These are phyloP conservation scores for Rhamphomyia laevipes DNA, from an alignment of 2,888 invertebrate species.

Conservation along the genomic window DNA sequence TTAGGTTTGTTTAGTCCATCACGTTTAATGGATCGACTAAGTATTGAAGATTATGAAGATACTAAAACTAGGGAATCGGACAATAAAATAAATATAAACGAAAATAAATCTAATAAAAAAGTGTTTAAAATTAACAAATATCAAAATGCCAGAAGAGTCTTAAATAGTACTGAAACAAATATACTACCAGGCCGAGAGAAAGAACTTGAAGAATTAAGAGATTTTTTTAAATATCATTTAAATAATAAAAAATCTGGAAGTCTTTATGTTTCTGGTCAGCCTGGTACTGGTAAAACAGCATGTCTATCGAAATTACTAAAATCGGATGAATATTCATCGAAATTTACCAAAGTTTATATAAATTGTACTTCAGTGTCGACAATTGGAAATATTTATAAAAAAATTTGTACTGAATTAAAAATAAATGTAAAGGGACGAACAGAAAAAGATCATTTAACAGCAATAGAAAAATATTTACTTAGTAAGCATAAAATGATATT, in stretches of 20 bases:
- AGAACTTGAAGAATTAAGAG: constrained; percentile 56
- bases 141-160: constrained; percentile 33
- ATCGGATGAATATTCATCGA: constrained; percentile 41
- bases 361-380: constrained; percentile 86
- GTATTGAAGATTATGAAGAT: constrained; percentile 23
- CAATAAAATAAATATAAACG: background rate
- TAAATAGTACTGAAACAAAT: constrained; percentile 38
- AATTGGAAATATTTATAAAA: constrained; percentile 66
- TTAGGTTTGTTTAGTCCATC: constrained; percentile 29
- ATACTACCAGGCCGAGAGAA: constrained; percentile 64
- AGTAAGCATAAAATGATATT: constrained; percentile 61
- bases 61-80: background rate
- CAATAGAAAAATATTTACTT: constrained; percentile 58
- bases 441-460: constrained; percentile 51
- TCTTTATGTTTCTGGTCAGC: constrained; percentile 90
- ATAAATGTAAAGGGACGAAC: constrained; percentile 45
- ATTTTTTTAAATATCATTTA: constrained; percentile 57
- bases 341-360: constrained; percentile 47
- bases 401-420: constrained; percentile 61
- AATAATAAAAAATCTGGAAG: constrained; percentile 58
- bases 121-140: constrained; percentile 24
- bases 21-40: constrained; percentile 28
- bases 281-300: constrained; percentile 97
- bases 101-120: background rate
- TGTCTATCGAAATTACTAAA: constrained; percentile 64